A percentile compares a stretch with the other conserved stretches of the same genome.
These are phyloP conservation scores for Pygocentrus nattereri DNA, from an alignment of 2,797 vertebrate species.

Conservation along the genomic window DNA sequence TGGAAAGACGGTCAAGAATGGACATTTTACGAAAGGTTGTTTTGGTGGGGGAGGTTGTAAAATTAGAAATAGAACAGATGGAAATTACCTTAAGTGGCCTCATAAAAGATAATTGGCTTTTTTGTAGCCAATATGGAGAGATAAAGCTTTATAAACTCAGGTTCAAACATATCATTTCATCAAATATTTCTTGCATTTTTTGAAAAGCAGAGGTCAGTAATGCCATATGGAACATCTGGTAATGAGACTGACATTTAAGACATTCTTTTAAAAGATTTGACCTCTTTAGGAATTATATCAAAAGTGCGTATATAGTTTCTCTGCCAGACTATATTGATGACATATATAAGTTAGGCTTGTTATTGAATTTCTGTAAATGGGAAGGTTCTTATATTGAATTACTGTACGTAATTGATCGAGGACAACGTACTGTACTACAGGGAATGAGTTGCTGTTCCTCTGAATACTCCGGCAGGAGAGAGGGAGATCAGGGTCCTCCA, in stretches of 20 bases:
- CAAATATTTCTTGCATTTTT: background rate
- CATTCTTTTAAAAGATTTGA: slow-evolving; percentile 21
- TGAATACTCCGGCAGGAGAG: slow-evolving; percentile 21
- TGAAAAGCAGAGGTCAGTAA: slow-evolving; percentile 45
- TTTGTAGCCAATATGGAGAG: background rate
- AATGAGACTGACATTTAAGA: slow-evolving; percentile 2
- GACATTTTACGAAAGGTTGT: background rate
- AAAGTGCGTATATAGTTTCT: background rate
- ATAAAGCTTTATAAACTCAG: too few relatives aligned
- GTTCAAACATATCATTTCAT: background rate
- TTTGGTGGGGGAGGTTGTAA: background rate
- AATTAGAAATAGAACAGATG: slow-evolving; percentile 7
- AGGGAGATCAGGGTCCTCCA: slow-evolving; percentile 42
- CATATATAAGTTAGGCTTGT: background rate
- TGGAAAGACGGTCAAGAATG: background rate
- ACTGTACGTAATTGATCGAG: slow-evolving; percentile 38
- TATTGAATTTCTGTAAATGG: background rate
- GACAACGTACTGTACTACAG: background rate
- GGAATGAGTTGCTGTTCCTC: background rate
- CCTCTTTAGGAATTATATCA: background rate
- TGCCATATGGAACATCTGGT: slow-evolving; percentile 25
- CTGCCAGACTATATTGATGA: background rate
- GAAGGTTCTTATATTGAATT: slow-evolving; percentile 29
- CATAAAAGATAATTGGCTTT: slow-evolving; percentile 1
- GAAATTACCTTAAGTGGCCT: background rate